Evolutionary conservation across 2,888 invertebrate species (phyloP).

Genomic region (Pristionchus mayeri): DNA sequence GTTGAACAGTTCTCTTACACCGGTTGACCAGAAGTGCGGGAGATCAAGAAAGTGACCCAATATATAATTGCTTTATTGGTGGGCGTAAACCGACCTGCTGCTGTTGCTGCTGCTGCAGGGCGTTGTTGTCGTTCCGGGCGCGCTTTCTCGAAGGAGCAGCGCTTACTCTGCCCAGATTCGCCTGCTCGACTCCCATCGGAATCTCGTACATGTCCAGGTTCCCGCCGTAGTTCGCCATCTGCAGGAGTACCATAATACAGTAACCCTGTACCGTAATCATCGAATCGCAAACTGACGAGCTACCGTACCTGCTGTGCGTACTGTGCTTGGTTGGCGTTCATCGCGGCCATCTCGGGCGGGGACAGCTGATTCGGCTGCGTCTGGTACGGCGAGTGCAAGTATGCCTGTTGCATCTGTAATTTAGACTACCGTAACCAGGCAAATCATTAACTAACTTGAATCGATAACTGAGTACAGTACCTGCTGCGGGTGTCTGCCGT

Average conservation of each 20-base stretch:
- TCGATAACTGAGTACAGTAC: neutral
- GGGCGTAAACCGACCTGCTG: no score
- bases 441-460: no score
- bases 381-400: slow-evolving; percentile 34
- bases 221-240: neutral
- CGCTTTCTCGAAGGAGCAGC: slow-evolving; percentile 1
- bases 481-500: neutral
- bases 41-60: no score
- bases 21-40: no score
- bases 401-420: neutral
- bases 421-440: neutral
- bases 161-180: neutral
- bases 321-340: slow-evolving; percentile 10
- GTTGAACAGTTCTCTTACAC: no score
- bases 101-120: no score
- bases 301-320: slow-evolving; percentile 26
- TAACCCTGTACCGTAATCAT: neutral
- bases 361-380: slow-evolving; percentile 30
- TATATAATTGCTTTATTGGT: no score
- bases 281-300: neutral
- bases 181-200: neutral
- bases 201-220: neutral
- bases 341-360: neutral
- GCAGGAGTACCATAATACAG: neutral
- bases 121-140: slow-evolving; percentile 1